A percentile compares a stretch with the other conserved stretches of the same genome.
These are phyloP conservation scores for Dendrocincla tyrannina DNA, from an alignment of 2,797 vertebrate genomes.

Conservation along the genomic window DNA sequence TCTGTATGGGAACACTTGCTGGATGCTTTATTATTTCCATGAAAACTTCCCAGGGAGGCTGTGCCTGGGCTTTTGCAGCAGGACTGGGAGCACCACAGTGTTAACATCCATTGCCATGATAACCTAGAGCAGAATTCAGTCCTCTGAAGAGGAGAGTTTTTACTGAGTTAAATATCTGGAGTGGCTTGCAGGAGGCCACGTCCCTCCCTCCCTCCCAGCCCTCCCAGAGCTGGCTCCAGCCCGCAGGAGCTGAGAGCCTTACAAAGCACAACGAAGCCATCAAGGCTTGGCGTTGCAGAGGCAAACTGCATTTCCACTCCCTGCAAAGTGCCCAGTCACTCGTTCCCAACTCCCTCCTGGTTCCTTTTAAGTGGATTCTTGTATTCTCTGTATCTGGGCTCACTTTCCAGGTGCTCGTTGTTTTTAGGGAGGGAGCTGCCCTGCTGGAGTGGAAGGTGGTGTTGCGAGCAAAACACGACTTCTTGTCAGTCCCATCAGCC, in stretches of 20 bases:
- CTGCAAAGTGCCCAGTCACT: conserved; percentile 52
- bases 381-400: not conserved
- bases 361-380: not conserved
- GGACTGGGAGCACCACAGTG: not conserved
- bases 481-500: not conserved
- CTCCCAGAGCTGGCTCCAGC: not conserved
- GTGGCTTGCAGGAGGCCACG: not conserved
- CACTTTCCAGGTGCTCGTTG: rapidly evolving
- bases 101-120: not conserved
- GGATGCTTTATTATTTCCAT: not conserved
- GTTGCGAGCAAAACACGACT: not conserved
- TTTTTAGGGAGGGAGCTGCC: not conserved
- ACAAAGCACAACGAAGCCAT: not conserved
- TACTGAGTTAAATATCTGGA: not conserved
- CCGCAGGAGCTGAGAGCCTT: not conserved
- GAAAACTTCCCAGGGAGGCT: not conserved
- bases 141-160: not conserved
- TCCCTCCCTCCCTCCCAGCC: not conserved
- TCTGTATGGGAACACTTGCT: not conserved
- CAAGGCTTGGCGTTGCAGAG: conserved; percentile 26
- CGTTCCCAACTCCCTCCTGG: not conserved
- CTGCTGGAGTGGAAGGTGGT: not conserved
- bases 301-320: not conserved
- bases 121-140: not conserved
- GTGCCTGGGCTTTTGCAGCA: rapidly evolving